Conservation (phyloP, 2,113 vertebrate species). For the Antidorcas marsupialis region DNA sequence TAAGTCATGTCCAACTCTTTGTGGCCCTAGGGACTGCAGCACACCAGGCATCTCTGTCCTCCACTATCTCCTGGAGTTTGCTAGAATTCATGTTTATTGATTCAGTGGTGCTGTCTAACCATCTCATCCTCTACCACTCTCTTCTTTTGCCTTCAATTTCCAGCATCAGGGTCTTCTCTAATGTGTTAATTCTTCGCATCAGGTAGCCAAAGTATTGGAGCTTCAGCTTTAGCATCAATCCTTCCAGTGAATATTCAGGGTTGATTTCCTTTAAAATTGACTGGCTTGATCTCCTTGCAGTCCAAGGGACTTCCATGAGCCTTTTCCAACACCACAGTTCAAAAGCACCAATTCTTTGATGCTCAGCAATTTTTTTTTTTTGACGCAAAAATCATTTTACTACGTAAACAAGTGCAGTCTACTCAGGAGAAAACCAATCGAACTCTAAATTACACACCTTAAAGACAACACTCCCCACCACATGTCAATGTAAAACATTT, state of each 20-base stretch:
- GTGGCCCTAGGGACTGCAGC: neutral
- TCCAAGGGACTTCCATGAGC: neutral
- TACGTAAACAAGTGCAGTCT: slow-evolving; percentile 59
- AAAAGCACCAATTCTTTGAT: neutral
- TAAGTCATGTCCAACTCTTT: neutral
- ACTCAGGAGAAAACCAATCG: slow-evolving; percentile 45
- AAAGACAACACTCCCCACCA: slow-evolving; percentile 81
- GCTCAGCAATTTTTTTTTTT: neutral
- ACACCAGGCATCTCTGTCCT: neutral
- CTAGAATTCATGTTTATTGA: neutral
- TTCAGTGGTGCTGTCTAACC: neutral
- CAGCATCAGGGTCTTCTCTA: neutral
- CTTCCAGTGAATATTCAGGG: neutral
- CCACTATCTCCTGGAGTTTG: neutral
- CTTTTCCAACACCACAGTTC: neutral
- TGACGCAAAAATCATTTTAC: slow-evolving; percentile 40
- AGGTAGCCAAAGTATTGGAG: neutral
- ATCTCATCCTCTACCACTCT: neutral
- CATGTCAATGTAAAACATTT: slow-evolving; percentile 88
- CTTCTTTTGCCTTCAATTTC: neutral
- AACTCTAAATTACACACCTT: slow-evolving; percentile 72
- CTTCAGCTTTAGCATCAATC: neutral
- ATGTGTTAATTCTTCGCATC: neutral
- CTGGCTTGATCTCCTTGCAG: neutral
- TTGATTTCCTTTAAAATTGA: neutral